These are phyloP conservation scores for Nicator chloris DNA, from an alignment of 2,113 vertebrate species.

Conservation along the genomic window DNA sequence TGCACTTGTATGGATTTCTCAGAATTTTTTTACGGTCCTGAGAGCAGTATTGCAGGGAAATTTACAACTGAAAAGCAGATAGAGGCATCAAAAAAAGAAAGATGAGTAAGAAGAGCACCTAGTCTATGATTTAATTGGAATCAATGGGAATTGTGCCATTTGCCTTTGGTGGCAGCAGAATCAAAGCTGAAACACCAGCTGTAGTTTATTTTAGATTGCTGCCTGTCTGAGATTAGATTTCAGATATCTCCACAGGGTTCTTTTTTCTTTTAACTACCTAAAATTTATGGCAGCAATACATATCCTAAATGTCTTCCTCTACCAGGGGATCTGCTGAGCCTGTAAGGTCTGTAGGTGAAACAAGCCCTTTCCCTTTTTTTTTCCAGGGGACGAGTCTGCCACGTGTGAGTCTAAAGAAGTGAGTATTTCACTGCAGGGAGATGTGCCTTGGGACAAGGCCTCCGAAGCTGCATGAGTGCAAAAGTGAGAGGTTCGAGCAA, in stretches of 20 bases:
- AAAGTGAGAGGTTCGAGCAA: not conserved
- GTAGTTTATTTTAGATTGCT: constrained; percentile 44
- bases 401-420: not conserved
- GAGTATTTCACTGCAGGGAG: not conserved
- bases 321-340: not conserved
- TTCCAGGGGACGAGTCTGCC: not conserved
- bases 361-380: not conserved
- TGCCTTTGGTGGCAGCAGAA: constrained; percentile 36
- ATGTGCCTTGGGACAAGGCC: not conserved
- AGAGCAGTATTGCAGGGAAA: not conserved
- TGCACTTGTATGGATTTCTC: not conserved
- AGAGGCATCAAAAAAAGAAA: constrained; percentile 5
- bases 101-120: constrained; percentile 2
- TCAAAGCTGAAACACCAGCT: constrained; percentile 24
- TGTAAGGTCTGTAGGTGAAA: not conserved
- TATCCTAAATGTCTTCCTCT: not conserved
- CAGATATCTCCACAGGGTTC: not conserved
- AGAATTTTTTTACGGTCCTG: not conserved
- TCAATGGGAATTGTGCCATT: constrained; percentile 47
- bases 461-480: not conserved
- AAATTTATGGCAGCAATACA: not conserved
- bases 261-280: constrained; percentile 10
- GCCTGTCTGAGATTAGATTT: constrained; percentile 27
- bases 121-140: constrained; percentile 21
- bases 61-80: not conserved